These are phyloP conservation scores for Aethes cnicana DNA, from an alignment of 2,888 invertebrate species.

Conservation along the genomic window DNA sequence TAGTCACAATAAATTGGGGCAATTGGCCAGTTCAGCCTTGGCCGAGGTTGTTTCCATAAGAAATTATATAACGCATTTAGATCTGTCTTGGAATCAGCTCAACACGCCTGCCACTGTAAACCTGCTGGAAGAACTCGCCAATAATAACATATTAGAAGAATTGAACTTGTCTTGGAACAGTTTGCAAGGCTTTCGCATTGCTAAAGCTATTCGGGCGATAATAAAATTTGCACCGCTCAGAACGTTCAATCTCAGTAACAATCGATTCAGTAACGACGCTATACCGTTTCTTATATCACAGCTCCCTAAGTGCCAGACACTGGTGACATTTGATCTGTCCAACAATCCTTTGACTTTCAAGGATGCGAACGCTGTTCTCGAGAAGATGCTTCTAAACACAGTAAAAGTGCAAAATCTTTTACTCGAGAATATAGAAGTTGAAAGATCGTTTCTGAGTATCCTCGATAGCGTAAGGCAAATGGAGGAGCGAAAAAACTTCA, in stretches of 20 bases:
- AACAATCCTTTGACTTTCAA: slow-evolving; percentile 46
- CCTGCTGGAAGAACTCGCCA: slow-evolving; percentile 42
- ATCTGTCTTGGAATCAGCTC: slow-evolving; percentile 52
- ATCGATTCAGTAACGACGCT: slow-evolving; percentile 43
- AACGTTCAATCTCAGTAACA: slow-evolving; percentile 46
- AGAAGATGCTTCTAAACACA: slow-evolving; percentile 40
- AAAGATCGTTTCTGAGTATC: slow-evolving; percentile 40
- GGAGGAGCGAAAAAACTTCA: slow-evolving; percentile 44
- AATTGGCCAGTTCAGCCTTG: slow-evolving; percentile 40
- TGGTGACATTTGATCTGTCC: slow-evolving; percentile 49
- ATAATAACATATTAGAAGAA: slow-evolving; percentile 41
- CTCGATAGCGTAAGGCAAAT: slow-evolving; percentile 42
- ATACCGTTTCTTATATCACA: slow-evolving; percentile 37
- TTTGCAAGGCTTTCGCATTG: slow-evolving; percentile 43
- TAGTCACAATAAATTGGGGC: slow-evolving; percentile 46
- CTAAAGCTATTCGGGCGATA: slow-evolving; percentile 39
- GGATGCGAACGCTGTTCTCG: slow-evolving; percentile 42
- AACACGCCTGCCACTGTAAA: slow-evolving; percentile 38
- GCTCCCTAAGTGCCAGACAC: slow-evolving; percentile 42
- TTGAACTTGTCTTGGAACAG: slow-evolving; percentile 49
- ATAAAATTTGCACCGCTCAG: slow-evolving; percentile 41
- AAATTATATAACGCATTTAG: slow-evolving; percentile 44
- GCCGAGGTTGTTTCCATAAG: slow-evolving; percentile 42
- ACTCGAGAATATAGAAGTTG: slow-evolving; percentile 45
- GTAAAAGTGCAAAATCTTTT: slow-evolving; percentile 47